A percentile compares a stretch with the other conserved stretches of the same genome.
These are phyloP conservation scores for Drosophila monieri DNA, from an alignment of 2,888 invertebrate genomes.

Conservation along the genomic window DNA sequence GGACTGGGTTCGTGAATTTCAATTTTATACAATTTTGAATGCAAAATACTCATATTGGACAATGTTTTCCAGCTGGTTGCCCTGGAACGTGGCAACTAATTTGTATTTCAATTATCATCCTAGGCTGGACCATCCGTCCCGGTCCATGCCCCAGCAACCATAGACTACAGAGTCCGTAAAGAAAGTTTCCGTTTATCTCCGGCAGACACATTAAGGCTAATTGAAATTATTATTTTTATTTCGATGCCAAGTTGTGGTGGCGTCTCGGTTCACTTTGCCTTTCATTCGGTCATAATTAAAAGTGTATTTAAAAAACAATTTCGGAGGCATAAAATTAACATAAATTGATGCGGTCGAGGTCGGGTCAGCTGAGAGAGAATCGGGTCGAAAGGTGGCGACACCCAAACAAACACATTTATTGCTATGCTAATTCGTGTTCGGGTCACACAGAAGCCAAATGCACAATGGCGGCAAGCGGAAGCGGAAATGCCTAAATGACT, in stretches of 20 bases:
- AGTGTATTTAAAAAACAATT: slow-evolving; percentile 77
- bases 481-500: slow-evolving; percentile 79
- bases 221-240: slow-evolving; percentile 47
- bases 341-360: slow-evolving; percentile 63
- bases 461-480: slow-evolving; percentile 74
- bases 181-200: slow-evolving; percentile 17
- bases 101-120: not conserved
- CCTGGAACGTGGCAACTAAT: not conserved
- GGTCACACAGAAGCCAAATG: slow-evolving; percentile 65
- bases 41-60: slow-evolving; percentile 1
- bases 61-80: slow-evolving; percentile 1
- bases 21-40: not conserved
- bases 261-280: slow-evolving; percentile 33
- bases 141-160: not conserved
- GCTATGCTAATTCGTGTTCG: slow-evolving; percentile 73
- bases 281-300: slow-evolving; percentile 68
- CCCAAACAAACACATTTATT: slow-evolving; percentile 67
- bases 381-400: slow-evolving; percentile 40
- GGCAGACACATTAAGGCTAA: slow-evolving; percentile 49
- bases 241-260: slow-evolving; percentile 15
- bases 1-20: not conserved
- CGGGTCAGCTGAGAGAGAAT: slow-evolving; percentile 12
- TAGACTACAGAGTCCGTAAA: slow-evolving; percentile 2
- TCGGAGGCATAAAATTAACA: slow-evolving; percentile 65
- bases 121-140: not conserved